These are phyloP conservation scores for Protophormia terraenovae DNA, from an alignment of 2,888 invertebrate species.

Conservation along the genomic window DNA sequence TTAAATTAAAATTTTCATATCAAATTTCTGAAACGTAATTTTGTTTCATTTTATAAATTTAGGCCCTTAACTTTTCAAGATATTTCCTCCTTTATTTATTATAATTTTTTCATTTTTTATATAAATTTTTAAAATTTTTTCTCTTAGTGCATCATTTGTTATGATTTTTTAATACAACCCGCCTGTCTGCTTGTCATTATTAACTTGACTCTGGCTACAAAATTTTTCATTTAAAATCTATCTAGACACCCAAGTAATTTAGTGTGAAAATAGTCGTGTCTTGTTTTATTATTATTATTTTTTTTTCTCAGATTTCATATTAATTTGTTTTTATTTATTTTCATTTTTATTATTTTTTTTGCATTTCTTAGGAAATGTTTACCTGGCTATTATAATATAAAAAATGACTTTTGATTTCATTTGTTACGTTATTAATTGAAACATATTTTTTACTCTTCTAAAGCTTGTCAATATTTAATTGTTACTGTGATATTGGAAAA, in stretches of 20 bases:
- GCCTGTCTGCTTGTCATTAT: background rate
- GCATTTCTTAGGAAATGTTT: constrained; percentile 48
- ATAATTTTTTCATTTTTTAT: too few relatives aligned
- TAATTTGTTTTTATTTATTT: background rate
- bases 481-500: constrained; percentile 21
- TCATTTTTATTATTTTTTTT: background rate
- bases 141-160: constrained; percentile 27
- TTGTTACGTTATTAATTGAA: constrained; percentile 57
- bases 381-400: constrained; percentile 46
- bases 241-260: constrained; percentile 47
- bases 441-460: constrained; percentile 33
- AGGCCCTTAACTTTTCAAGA: too few relatives aligned
- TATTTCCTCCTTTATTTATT: too few relatives aligned
- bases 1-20: too few relatives aligned
- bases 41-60: too few relatives aligned
- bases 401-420: constrained; percentile 67
- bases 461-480: constrained; percentile 50
- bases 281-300: constrained; percentile 44
- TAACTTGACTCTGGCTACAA: constrained; percentile 6
- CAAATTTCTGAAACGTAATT: too few relatives aligned
- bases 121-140: background rate
- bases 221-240: constrained; percentile 36
- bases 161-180: background rate
- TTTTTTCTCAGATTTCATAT: background rate
- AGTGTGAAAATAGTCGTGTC: constrained; percentile 65